Conservation (phyloP, 1,140 invertebrate genomes). For the Zaprionus capensis region DNA sequence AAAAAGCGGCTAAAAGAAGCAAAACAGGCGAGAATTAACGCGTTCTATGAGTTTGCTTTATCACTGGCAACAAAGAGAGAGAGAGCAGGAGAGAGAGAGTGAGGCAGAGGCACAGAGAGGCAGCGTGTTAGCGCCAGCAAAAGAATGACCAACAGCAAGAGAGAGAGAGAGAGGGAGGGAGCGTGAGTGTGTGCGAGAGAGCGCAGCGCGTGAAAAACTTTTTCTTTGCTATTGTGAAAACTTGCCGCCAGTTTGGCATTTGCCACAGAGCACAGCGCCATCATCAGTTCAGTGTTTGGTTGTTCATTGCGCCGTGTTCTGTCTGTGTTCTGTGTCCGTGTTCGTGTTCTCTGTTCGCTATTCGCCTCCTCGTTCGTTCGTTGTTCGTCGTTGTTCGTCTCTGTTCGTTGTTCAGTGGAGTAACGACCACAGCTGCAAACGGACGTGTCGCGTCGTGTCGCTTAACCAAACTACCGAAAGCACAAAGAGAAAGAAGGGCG, state of each 20-base stretch:
- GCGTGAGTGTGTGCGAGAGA: slow-evolving; percentile 8
- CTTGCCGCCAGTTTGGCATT: slow-evolving; percentile 33
- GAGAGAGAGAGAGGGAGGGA: slow-evolving; percentile 5
- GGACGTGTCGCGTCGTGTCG: slow-evolving; percentile 64
- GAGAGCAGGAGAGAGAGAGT: slow-evolving; percentile 16
- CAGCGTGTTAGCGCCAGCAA: neutral
- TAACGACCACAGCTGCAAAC: slow-evolving; percentile 76
- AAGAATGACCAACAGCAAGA: slow-evolving; percentile 3
- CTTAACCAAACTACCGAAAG: neutral
- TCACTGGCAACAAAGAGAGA: slow-evolving; percentile 16
- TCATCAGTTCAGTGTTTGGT: slow-evolving; percentile 26
- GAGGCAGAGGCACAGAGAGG: neutral
- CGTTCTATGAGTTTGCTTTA: slow-evolving; percentile 46
- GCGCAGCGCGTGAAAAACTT: slow-evolving; percentile 47
- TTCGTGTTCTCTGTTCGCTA: neutral
- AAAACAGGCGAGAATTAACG: slow-evolving; percentile 51
- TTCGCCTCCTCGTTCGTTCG: neutral
- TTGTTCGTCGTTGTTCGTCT: neutral
- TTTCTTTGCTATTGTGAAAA: slow-evolving; percentile 51
- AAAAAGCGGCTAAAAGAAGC: slow-evolving; percentile 25
- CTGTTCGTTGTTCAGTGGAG: slow-evolving; percentile 58
- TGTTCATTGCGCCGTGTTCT: slow-evolving; percentile 3
- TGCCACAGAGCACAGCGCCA: slow-evolving; percentile 20
- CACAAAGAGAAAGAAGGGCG: neutral
- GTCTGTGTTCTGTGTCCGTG: neutral